phyloP scores from a whole-genome alignment of 1,140 invertebrate genomes.

The Contarinia nasturtii region DNA sequence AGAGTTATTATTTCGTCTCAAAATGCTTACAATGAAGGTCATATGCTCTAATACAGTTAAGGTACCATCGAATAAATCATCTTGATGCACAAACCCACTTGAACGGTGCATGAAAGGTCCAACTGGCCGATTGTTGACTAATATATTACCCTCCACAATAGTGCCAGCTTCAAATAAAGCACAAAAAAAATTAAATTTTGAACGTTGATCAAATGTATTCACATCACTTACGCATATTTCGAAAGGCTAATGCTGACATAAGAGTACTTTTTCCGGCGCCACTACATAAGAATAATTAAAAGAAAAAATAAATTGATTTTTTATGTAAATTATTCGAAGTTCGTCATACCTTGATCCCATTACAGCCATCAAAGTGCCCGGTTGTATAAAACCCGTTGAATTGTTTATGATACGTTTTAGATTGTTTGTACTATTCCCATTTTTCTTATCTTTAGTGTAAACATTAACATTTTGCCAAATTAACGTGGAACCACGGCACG shows the following conservation, averaged over 20 bases:
- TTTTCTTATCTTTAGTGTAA: constrained; percentile 24
- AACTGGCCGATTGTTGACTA: constrained; percentile 45
- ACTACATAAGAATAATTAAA: constrained; percentile 28
- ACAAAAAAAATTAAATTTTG: background rate
- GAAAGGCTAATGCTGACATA: constrained; percentile 70
- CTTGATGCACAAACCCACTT: constrained; percentile 88
- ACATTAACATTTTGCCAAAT: constrained; percentile 57
- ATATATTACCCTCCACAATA: constrained; percentile 52
- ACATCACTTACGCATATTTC: constrained; percentile 42
- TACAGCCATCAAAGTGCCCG: constrained; percentile 69
- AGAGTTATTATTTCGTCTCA: background rate
- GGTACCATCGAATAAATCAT: constrained; percentile 72
- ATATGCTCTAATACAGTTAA: constrained; percentile 81
- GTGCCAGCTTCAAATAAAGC: constrained; percentile 31
- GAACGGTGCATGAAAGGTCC: constrained; percentile 56
- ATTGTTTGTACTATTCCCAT: constrained; percentile 20
- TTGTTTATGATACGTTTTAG: constrained; percentile 46
- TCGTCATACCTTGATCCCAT: constrained; percentile 64
- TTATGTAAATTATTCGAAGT: background rate
- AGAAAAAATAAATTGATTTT: background rate
- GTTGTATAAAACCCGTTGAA: constrained; percentile 52
- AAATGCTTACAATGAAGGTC: constrained; percentile 55
- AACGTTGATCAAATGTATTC: background rate
- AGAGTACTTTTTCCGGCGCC: constrained; percentile 91
- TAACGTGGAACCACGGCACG: constrained; percentile 32